Evolutionary conservation across 2,888 invertebrate species (phyloP), one percentile per base, ranked within the genome.

Genomic region (Cremastinae sp.): DNA sequence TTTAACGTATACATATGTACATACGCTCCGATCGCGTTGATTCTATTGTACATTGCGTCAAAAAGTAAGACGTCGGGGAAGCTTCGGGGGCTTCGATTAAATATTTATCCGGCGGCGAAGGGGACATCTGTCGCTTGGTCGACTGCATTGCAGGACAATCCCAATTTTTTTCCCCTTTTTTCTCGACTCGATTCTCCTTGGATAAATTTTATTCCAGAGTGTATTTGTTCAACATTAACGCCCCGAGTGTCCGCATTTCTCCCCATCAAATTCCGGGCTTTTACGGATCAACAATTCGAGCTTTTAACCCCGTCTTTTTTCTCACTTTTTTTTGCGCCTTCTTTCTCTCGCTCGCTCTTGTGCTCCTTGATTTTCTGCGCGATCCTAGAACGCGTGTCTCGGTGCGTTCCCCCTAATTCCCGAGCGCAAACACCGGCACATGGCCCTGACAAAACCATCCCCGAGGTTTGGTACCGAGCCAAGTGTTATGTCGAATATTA

Each of bases 161-260:
- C 69, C 28, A 41, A 18, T 28, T 9, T 20, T 22, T 22, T 9
- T 5, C 51, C 45, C 61, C 28, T 18, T 20, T 16, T 28, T 28
- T 47, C 61, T 45, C 47, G 41, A 22, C 35, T 39, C 39, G 28
- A 47, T 39, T 66, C 79, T 84, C 79, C 86, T 85, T 83, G n/a
- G 86, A 87, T 87, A 86, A 85, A 85, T 87, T 88, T 88, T 87
- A 87, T 87, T 88, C 86, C 86, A 85, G 61, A 79, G 81, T 79
- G 78, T 88, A 86, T 88, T 88, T 88, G 84, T 87, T 86, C 84
- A 87, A 87, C 85, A 88, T 88, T 88, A 88, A 86, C 87, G 84
- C 88, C 80, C 77, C 69, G 41, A 73, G 65, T 56, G 75, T 58
- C 73, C 43, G 20, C 58, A 41, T n/a, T n/a, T n/a, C n/a, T n/a